These are phyloP conservation scores for Scolopax rusticola DNA, from an alignment of 2,797 vertebrate genomes.

Conservation along the genomic window DNA sequence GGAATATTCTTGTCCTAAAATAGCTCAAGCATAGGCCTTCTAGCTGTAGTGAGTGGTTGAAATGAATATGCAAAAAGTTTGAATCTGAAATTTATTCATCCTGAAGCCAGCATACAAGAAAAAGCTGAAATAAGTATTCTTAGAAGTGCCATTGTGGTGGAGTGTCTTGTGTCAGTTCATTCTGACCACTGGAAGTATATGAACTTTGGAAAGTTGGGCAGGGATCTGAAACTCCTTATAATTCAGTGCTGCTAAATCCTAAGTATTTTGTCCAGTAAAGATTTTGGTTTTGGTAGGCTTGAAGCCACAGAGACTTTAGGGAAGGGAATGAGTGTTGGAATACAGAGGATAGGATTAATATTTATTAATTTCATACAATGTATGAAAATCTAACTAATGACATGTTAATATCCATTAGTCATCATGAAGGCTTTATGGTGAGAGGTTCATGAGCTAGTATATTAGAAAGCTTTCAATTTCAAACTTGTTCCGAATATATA, in stretches of 20 bases:
- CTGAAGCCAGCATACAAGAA: neutral
- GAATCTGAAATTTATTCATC: neutral
- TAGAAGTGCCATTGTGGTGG: neutral
- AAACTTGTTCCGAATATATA: neutral
- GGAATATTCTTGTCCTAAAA: neutral
- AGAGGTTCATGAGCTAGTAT: neutral
- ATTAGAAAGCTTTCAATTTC: neutral
- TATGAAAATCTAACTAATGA: neutral
- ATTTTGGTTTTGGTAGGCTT: neutral
- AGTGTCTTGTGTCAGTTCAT: neutral
- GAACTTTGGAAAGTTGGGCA: neutral
- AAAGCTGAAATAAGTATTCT: neutral
- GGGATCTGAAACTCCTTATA: neutral
- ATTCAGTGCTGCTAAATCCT: neutral
- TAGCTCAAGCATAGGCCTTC: neutral
- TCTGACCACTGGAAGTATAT: neutral
- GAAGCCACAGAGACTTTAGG: neutral
- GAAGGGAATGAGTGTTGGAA: neutral
- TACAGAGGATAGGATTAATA: neutral
- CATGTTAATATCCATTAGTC: neutral
- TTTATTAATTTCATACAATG: neutral
- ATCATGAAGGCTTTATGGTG: neutral
- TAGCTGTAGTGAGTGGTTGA: neutral
- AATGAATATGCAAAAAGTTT: neutral
- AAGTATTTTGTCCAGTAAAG: neutral